These are phyloP conservation scores for Sylvia borin DNA, from an alignment of 2,797 vertebrate species.

Conservation along the genomic window DNA sequence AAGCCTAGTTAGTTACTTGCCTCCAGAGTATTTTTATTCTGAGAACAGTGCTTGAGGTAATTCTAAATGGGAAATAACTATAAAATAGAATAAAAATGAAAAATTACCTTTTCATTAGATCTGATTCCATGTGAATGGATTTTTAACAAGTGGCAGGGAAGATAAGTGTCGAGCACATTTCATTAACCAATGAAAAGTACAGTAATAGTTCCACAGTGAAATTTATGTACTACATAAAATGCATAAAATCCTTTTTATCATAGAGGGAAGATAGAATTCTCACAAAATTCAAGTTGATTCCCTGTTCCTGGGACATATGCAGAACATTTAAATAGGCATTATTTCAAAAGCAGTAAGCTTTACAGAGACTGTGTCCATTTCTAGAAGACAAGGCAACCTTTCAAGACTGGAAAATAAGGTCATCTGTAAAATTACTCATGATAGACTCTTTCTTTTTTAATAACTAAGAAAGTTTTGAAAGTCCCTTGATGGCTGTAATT, in stretches of 20 bases:
- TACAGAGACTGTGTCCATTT: not conserved
- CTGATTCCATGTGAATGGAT: conserved; percentile 33
- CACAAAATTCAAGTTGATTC: not conserved
- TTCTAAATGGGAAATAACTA: conserved; percentile 27
- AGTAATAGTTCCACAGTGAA: conserved; percentile 1
- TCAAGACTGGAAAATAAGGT: not conserved
- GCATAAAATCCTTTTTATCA: not conserved
- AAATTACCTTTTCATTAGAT: conserved; percentile 35
- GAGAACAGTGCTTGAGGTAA: not conserved
- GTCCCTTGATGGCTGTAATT: not conserved
- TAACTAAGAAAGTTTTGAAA: not conserved
- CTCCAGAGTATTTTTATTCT: conserved; percentile 33
- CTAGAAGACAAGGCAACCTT: not conserved
- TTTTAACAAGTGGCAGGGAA: conserved; percentile 43
- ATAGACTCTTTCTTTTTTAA: not conserved
- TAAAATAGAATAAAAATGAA: conserved; percentile 21
- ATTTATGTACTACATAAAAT: conserved; percentile 6
- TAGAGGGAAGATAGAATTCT: not conserved
- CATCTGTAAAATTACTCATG: not conserved
- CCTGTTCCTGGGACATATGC: not conserved
- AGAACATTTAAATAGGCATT: not conserved
- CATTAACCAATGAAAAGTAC: conserved; percentile 22
- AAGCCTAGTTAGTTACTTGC: conserved; percentile 25
- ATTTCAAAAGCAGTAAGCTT: not conserved
- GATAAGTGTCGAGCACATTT: conserved; percentile 13